Conservation (phyloP, 2,888 invertebrate genomes). For the Agrochola macilenta region DNA sequence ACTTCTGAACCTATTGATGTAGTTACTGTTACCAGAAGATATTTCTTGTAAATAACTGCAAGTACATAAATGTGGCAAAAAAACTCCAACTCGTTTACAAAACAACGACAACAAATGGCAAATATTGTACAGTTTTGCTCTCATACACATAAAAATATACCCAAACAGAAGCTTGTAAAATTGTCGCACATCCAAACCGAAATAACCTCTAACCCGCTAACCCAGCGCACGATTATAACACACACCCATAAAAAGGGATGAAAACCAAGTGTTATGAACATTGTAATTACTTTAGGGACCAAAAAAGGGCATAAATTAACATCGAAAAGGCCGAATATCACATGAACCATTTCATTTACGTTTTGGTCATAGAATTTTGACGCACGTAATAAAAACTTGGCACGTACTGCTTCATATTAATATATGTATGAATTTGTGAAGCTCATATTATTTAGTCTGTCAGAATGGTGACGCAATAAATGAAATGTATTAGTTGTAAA, state of each 20-base stretch:
- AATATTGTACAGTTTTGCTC: not conserved
- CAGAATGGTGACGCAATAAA: constrained; percentile 38
- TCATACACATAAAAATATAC: constrained; percentile 2
- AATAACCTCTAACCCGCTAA: constrained; percentile 45
- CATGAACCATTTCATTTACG: constrained; percentile 80
- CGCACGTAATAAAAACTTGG: constrained; percentile 78
- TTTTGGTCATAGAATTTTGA: constrained; percentile 80
- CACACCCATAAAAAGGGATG: constrained; percentile 58
- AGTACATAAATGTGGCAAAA: not conserved
- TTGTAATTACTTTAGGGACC: constrained; percentile 64
- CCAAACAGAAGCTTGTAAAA: constrained; percentile 32
- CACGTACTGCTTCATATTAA: constrained; percentile 79
- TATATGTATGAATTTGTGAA: constrained; percentile 84
- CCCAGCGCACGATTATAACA: constrained; percentile 28
- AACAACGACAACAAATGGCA: not conserved
- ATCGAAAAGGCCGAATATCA: constrained; percentile 77
- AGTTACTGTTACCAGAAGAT: not conserved
- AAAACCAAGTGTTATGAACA: constrained; percentile 58
- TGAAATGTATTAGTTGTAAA: constrained; percentile 31
- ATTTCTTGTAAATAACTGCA: not conserved
- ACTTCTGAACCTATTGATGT: not conserved
- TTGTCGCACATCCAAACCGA: constrained; percentile 24
- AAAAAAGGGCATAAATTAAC: constrained; percentile 75
- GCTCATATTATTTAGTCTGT: constrained; percentile 69
- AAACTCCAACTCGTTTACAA: not conserved